A percentile compares a stretch with the other conserved stretches of the same genome.
Evolutionary conservation across 2,888 invertebrate genomes (phyloP).

Genomic region (Aradus depressus): DNA sequence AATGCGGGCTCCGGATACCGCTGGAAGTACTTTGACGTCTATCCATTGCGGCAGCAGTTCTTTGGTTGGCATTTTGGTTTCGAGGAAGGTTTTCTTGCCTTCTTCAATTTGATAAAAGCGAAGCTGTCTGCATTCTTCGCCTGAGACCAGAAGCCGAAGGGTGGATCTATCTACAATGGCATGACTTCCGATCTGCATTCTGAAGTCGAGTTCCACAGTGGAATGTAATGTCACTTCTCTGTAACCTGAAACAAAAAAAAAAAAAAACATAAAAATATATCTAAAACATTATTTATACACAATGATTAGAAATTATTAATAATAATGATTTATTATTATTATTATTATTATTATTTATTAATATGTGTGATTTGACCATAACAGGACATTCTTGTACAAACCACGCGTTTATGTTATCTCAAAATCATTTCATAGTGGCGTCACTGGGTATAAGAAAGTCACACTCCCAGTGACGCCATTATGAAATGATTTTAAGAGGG

Average conservation of each 20-base stretch:
- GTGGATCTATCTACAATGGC: conserved; percentile 10
- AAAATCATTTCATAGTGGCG: too few species aligned
- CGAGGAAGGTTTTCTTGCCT: background rate
- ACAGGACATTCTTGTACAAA: too few species aligned
- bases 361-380: too few species aligned
- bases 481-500: too few species aligned
- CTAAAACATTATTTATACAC: background rate
- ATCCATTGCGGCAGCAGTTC: conserved; percentile 11
- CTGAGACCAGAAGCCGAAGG: conserved; percentile 9
- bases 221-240: conserved; percentile 7
- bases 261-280: background rate
- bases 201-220: conserved; percentile 10
- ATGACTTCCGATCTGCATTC: conserved; percentile 5
- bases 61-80: background rate
- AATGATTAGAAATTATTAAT: too few species aligned
- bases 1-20: background rate
- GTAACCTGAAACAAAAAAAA: conserved; percentile 8
- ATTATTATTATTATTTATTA: too few species aligned
- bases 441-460: too few species aligned
- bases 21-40: background rate
- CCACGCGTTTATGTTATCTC: too few species aligned
- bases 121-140: conserved; percentile 2
- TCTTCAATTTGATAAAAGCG: background rate
- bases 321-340: too few species aligned
- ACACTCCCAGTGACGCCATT: too few species aligned